A percentile compares a stretch with the other conserved stretches of the same genome.
These are phyloP conservation scores for Kuschelorhynchus macadamiae DNA, from an alignment of 2,888 invertebrate species.

Conservation along the genomic window DNA sequence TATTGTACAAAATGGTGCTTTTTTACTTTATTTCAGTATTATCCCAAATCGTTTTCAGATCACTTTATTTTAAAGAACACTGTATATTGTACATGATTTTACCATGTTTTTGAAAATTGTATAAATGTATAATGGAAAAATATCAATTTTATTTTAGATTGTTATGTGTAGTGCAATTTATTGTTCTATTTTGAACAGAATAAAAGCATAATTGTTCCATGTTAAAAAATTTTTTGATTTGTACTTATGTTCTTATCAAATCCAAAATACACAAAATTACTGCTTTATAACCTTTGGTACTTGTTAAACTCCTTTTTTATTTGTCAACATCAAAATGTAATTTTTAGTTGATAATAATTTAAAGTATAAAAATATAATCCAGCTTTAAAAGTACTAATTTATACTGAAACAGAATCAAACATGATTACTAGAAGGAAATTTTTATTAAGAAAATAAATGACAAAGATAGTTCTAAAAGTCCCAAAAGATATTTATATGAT, in stretches of 20 bases:
- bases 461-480: no score
- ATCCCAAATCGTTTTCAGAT: constrained; percentile 49
- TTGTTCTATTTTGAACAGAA: constrained; percentile 58
- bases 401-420: no score
- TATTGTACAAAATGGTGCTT: constrained; percentile 51
- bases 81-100: constrained; percentile 54
- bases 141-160: constrained; percentile 55
- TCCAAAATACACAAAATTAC: no score
- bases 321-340: no score
- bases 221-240: constrained; percentile 19
- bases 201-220: constrained; percentile 52
- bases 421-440: no score
- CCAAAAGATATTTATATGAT: no score
- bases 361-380: no score
- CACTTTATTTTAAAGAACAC: constrained; percentile 43
- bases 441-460: no score
- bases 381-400: no score
- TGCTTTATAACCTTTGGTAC: no score
- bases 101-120: constrained; percentile 47
- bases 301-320: no score
- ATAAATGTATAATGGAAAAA: constrained; percentile 51
- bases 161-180: constrained; percentile 57
- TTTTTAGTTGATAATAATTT: no score
- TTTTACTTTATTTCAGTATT: constrained; percentile 57
- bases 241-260: neutral